Conservation (phyloP, 2,888 invertebrate genomes). For the Platerodrilus igneus region DNA sequence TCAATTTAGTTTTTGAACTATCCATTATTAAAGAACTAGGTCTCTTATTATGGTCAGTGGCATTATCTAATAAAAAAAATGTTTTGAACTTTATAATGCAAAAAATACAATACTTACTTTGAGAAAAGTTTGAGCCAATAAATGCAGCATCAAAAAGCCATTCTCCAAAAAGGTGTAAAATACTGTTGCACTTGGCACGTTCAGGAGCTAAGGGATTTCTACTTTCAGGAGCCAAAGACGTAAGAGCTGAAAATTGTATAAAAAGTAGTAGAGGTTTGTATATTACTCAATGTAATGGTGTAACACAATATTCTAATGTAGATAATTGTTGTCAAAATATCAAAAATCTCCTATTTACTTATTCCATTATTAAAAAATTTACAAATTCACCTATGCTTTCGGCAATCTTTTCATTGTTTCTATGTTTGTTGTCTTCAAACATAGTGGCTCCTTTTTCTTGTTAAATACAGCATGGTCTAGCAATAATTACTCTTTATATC, state of each 20-base stretch:
- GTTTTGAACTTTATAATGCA: too few species aligned
- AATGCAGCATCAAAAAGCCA: constrained; percentile 96
- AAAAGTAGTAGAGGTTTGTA: not conserved
- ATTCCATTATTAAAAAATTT: too few species aligned
- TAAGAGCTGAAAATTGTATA: constrained; percentile 53
- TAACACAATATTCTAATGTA: not conserved
- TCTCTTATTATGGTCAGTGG: constrained; percentile 53
- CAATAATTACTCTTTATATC: too few species aligned
- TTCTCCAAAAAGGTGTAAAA: constrained; percentile 91
- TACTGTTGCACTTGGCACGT: constrained; percentile 90
- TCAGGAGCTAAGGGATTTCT: constrained; percentile 61
- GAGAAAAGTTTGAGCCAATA: constrained; percentile 66
- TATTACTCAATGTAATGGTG: not conserved
- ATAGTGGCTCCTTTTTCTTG: too few species aligned
- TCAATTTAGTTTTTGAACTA: constrained; percentile 55
- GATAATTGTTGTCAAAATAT: too few species aligned
- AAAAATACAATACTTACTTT: constrained; percentile 46
- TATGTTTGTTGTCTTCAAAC: too few species aligned
- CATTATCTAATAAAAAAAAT: constrained; percentile 42
- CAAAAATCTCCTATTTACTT: not conserved
- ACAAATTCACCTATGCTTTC: too few species aligned
- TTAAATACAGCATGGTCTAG: too few species aligned
- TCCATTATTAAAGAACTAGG: constrained; percentile 65
- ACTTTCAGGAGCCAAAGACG: constrained; percentile 52
- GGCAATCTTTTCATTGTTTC: too few species aligned